These are phyloP conservation scores for Rhagonycha fulva DNA, from an alignment of 2,888 invertebrate genomes.

Conservation along the genomic window DNA sequence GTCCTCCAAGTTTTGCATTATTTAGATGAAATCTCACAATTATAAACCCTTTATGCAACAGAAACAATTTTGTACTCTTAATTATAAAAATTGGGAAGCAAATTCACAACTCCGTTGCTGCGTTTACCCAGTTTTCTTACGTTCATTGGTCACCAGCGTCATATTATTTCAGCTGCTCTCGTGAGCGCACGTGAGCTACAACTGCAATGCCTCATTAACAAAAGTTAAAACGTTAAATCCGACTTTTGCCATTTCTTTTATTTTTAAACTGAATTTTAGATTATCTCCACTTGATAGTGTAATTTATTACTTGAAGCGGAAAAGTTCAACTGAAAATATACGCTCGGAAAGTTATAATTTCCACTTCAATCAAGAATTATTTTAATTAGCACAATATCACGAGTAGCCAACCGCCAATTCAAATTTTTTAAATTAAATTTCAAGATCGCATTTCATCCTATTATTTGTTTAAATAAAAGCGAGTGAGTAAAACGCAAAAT, in stretches of 20 bases:
- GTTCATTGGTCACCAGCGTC: background rate
- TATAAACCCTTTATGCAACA: background rate
- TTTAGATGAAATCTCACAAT: background rate
- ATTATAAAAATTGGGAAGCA: background rate
- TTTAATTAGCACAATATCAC: background rate
- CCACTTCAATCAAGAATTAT: background rate
- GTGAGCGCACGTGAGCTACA: background rate
- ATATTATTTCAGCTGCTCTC: background rate
- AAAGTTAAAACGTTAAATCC: background rate
- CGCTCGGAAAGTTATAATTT: background rate
- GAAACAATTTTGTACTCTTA: background rate
- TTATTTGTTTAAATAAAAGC: background rate
- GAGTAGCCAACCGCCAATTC: background rate
- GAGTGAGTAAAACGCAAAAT: background rate
- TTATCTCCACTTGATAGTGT: background rate
- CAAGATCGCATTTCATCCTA: background rate
- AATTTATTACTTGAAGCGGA: background rate
- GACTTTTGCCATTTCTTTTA: background rate
- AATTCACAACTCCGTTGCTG: background rate
- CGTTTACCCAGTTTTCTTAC: background rate
- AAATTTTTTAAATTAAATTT: background rate
- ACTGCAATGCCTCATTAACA: background rate
- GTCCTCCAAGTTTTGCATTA: background rate
- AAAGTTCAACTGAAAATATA: background rate
- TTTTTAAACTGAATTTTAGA: background rate